These are phyloP conservation scores for Tyrophagus putrescentiae DNA, from an alignment of 1,140 invertebrate species.

Conservation along the genomic window DNA sequence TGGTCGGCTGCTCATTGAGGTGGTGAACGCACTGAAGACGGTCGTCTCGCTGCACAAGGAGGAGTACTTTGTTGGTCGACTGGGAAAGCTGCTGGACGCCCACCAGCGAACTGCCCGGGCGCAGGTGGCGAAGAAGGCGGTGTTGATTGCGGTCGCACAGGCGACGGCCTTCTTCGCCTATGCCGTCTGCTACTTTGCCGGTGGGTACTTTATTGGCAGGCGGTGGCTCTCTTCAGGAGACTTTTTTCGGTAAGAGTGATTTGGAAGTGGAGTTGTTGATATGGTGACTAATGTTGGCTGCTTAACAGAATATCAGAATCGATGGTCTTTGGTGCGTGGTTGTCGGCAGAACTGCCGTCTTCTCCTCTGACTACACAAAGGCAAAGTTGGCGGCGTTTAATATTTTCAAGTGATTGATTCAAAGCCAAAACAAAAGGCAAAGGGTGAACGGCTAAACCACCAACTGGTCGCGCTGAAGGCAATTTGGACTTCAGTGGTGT, in stretches of 20 bases:
- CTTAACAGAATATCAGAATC: too few relatives aligned
- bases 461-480: too few relatives aligned
- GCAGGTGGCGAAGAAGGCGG: neutral
- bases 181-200: conserved; percentile 60
- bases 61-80: neutral
- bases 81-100: neutral
- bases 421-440: too few relatives aligned
- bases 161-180: conserved; percentile 63
- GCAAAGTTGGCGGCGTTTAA: too few relatives aligned
- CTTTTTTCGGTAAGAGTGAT: conserved; percentile 48
- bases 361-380: too few relatives aligned
- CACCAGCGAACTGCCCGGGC: neutral
- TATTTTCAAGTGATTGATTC: too few relatives aligned
- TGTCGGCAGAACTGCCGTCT: too few relatives aligned
- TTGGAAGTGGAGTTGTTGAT: neutral
- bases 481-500: too few relatives aligned
- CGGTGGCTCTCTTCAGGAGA: conserved; percentile 48
- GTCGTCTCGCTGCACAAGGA: conserved; percentile 39
- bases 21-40: conserved; percentile 41
- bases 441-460: too few relatives aligned
- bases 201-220: conserved; percentile 55
- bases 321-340: too few relatives aligned
- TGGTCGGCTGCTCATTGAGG: conserved; percentile 36
- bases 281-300: neutral
- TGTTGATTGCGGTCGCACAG: conserved; percentile 43